Evolutionary conservation across 2,797 vertebrate species (phyloP).

Genomic region (Alcedo atthis): DNA sequence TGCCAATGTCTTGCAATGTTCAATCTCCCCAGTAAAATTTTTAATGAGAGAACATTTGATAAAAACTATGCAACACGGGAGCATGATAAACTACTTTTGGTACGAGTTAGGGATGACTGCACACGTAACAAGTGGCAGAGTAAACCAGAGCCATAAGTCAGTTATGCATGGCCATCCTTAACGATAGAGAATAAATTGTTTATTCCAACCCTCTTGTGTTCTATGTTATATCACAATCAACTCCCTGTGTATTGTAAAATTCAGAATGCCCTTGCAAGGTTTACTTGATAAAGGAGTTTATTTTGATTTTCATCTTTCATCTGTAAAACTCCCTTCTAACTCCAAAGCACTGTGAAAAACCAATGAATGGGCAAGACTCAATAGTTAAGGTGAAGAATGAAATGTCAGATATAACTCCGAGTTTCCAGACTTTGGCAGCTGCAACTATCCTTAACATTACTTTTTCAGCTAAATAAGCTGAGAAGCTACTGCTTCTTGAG

Average conservation of each 20-base stretch:
- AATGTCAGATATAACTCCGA: slow-evolving; percentile 57
- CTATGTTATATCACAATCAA: slow-evolving; percentile 59
- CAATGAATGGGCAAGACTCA: slow-evolving; percentile 69
- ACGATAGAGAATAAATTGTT: slow-evolving; percentile 60
- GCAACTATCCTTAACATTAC: slow-evolving; percentile 50
- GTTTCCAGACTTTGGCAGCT: slow-evolving; percentile 54
- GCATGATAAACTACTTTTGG: slow-evolving; percentile 21
- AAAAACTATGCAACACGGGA: slow-evolving; percentile 12
- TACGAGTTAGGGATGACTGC: slow-evolving; percentile 15
- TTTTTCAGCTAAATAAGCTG: slow-evolving; percentile 31
- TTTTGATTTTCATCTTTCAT: slow-evolving; percentile 66
- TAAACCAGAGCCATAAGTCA: slow-evolving; percentile 40
- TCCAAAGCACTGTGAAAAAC: slow-evolving; percentile 67
- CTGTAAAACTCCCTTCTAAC: slow-evolving; percentile 65
- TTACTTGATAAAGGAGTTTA: slow-evolving; percentile 69
- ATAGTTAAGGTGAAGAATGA: slow-evolving; percentile 64
- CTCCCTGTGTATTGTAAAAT: slow-evolving; percentile 46
- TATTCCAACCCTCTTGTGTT: slow-evolving; percentile 45
- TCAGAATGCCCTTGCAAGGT: slow-evolving; percentile 52
- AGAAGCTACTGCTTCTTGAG: background rate
- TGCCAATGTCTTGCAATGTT: background rate
- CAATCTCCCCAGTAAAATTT: background rate
- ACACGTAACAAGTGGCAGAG: slow-evolving; percentile 37
- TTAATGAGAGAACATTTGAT: slow-evolving; percentile 5
- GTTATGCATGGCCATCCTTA: slow-evolving; percentile 46